Evolutionary conservation across 1,140 invertebrate species (phyloP), one percentile per base, ranked within the genome.

Genomic region (Brachionus rubens): DNA sequence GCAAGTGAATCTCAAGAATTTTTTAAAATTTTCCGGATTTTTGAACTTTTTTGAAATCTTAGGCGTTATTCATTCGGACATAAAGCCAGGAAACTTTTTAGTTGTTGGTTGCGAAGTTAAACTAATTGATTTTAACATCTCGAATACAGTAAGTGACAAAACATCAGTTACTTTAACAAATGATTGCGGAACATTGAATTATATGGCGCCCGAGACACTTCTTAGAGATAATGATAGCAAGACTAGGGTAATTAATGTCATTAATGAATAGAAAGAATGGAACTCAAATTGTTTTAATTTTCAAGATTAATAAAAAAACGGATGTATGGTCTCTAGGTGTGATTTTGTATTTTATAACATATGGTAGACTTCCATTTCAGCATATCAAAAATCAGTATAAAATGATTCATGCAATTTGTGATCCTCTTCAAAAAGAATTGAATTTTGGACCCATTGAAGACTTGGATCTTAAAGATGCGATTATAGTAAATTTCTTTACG

Each of bases 241-340:
- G 75, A 78, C 67, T 16, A 47, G 24, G 30, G 48, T 65, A 24
- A 79, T 79, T 82, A 78, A n/a, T 47, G 9, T 70, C 6, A 47
- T 10, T 7, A 68, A 46, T 19, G 5, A 56, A 30, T 14, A 14
- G 3, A 52, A 52, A 52, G 21, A 21, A 52, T 12, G 5, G 0
- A 40, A 10, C 4, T n/a, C n/a, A 70, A 43, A 28, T 16, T 33
- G 24, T 48, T 54, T 43, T 2, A 43, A 43, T n/a, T n/a, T n/a
- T n/a, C n/a, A 43, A 96, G 91, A 91, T 97, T 75, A 91, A 90
- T 76, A 91, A 89, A 75, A 94, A 93, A 80, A 93, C 93, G 12
- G 96, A 99, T 84, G 92, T 99, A 14, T 98, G 96, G 96, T 96
- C 94, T 0, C 85, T 98, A 30, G 96, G 96, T 14, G 97, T 95